Base-by-base conservation (phyloP, 2,888 invertebrate genomes). In the Agriopis aurantiaria region DNA sequence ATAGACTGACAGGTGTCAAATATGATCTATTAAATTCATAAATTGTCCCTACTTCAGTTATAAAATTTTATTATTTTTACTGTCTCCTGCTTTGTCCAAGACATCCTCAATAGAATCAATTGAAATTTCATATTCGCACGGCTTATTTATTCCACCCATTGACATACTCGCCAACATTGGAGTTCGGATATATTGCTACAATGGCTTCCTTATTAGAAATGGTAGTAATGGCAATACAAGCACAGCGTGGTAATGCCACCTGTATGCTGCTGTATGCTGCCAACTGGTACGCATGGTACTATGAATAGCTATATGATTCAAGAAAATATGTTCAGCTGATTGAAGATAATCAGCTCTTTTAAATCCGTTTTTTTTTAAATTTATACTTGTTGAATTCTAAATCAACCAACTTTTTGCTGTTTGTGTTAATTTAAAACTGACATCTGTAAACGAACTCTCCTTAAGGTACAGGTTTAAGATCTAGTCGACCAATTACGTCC, bases 41-140 rank as follows among this genome's bases (percentile, higher is more conserved):
- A n/a, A 23, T 23, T 23, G 17, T 23, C 17, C 17, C 17, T 33
- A 33, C 33, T 33, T 33, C 17, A 33, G 33, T 5, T 33, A 33
- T 33, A 1, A 33, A 33, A 5, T 33, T 33, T 33, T 3, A 33
- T 33, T 33, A 33, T 33, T 33, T 33, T 33, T 33, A 33, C 12
- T 61, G 17, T 58, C 8, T 57, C 48, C 17, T 59, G 55, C 67
- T 62, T 67, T 59, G 63, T 69, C 49, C 67, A 65, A 69, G 69
- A 70, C 62, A 55, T 65, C 62, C 69, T 69, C 74, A 77, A 83
- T 82, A 78, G 81, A 78, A 78, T 76, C 84, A 85, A 85, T 85
- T 81, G 74, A 82, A 80, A 73, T 64, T 70, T 78, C 74, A 82
- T 82, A 78, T 86, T 88, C 85, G 78, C 87, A 88, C 86, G 85